Percentiles rank a stretch among this genome's conserved stretches.
Evolutionary conservation across 2,797 vertebrate genomes (phyloP).

Genomic region (Botia almorhae): DNA sequence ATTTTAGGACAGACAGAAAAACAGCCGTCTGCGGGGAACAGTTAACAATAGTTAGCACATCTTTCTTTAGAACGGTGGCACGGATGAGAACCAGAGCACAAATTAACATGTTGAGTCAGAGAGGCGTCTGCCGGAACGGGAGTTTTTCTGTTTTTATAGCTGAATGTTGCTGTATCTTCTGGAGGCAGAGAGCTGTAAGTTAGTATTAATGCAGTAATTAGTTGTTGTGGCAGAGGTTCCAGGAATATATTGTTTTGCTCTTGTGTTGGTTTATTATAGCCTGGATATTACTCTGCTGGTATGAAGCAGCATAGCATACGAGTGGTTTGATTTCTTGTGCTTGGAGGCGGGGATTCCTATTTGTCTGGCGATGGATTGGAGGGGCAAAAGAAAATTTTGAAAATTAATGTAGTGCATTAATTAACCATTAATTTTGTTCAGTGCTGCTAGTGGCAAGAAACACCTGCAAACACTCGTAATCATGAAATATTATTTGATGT

Average conservation of each 20-base stretch:
- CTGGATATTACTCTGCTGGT: not conserved
- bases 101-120: slow-evolving; percentile 22
- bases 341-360: no score
- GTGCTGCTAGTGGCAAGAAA: not conserved
- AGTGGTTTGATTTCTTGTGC: not conserved
- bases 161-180: slow-evolving; percentile 14
- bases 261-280: not conserved
- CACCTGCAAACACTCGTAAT: no score
- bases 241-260: not conserved
- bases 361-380: no score
- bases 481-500: no score
- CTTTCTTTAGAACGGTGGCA: not conserved
- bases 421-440: not conserved
- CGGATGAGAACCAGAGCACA: not conserved
- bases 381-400: no score
- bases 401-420: no score
- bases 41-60: slow-evolving; percentile 15
- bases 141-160: slow-evolving; percentile 16
- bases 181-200: slow-evolving; percentile 35
- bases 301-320: not conserved
- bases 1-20: not conserved
- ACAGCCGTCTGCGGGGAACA: not conserved
- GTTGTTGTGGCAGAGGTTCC: slow-evolving; percentile 23
- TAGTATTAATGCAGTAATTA: slow-evolving; percentile 26
- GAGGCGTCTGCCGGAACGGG: slow-evolving; percentile 22